Conservation (phyloP, 2,113 vertebrate species). For the Petrocephalus microphthalmus region DNA sequence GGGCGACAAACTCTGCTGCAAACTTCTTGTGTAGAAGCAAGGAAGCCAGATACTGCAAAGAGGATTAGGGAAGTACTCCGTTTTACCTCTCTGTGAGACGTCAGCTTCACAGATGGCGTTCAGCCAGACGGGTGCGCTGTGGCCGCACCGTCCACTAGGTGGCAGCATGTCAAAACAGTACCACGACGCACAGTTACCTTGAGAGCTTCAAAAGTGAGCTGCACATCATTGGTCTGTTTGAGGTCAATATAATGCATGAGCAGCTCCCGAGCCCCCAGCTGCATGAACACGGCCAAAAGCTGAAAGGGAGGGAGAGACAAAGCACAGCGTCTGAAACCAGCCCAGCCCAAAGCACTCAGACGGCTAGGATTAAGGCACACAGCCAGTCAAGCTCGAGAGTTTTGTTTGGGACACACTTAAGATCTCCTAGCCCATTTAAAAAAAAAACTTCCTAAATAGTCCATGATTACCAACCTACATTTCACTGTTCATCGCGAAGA, state of each 20-base stretch:
- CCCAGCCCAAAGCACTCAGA: not conserved
- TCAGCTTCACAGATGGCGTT: not conserved
- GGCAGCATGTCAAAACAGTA: not conserved
- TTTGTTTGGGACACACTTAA: not conserved
- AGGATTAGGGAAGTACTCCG: not conserved
- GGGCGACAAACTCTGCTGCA: constrained; percentile 95
- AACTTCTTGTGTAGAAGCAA: constrained; percentile 97
- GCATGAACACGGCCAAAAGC: constrained; percentile 96
- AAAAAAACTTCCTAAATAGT: not conserved
- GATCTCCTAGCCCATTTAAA: not conserved
- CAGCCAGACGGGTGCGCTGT: not conserved
- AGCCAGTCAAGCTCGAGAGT: not conserved
- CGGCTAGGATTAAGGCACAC: not conserved
- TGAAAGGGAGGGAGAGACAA: constrained; percentile 40
- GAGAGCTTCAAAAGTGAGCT: constrained; percentile 94
- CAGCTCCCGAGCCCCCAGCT: constrained; percentile 87
- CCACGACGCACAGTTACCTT: constrained; percentile 66
- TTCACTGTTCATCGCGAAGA: not conserved
- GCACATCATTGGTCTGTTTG: constrained; percentile 91
- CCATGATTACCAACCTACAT: not conserved
- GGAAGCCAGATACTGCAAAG: constrained; percentile 83
- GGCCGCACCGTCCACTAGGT: not conserved
- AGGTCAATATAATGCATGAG: constrained; percentile 98
- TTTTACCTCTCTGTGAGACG: not conserved
- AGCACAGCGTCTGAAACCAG: not conserved